Evolutionary conservation across 2,113 vertebrate genomes (phyloP).

Genomic region (human (Homo sapiens)): GRCh38 chr4:83332001-83332500

Average conservation of each 20-base stretch:
- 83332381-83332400: neutral
- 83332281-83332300: neutral
- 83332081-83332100: neutral
- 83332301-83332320: neutral
- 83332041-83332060: neutral
- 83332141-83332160: neutral
- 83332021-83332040: neutral
- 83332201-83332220: neutral
- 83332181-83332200: neutral
- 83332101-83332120: neutral
- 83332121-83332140: neutral
- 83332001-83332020: neutral
- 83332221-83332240: neutral
- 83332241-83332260: neutral
- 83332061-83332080: neutral
- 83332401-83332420: neutral
- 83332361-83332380: neutral
- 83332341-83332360: neutral
- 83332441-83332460: too few species aligned
- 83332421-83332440: neutral
- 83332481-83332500: neutral
- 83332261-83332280: neutral
- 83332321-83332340: neutral
- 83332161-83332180: neutral
- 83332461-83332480: neutral